These are phyloP conservation scores for Pseudomyrmex flavicornis DNA, from an alignment of 1,140 invertebrate genomes.

Conservation along the genomic window DNA sequence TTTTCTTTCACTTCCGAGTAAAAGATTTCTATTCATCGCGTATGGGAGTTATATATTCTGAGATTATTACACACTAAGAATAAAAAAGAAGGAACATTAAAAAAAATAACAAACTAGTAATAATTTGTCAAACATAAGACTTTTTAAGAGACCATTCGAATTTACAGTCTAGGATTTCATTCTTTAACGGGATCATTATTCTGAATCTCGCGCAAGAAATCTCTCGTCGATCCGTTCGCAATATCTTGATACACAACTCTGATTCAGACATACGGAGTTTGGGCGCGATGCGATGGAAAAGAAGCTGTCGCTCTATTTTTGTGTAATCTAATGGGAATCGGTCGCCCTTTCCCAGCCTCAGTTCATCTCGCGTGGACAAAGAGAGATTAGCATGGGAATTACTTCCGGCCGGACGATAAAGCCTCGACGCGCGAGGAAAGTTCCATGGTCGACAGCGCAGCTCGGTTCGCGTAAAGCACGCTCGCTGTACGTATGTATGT, in stretches of 20 bases:
- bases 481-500: slow-evolving; percentile 29
- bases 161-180: not conserved
- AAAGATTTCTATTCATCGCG: not conserved
- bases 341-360: slow-evolving; percentile 12
- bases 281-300: slow-evolving; percentile 18
- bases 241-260: slow-evolving; percentile 2
- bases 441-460: slow-evolving; percentile 61
- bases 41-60: not conserved
- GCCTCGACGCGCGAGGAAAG: slow-evolving; percentile 47
- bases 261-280: slow-evolving; percentile 17
- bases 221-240: slow-evolving; percentile 1
- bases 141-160: not conserved
- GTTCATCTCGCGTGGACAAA: slow-evolving; percentile 73
- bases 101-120: no score
- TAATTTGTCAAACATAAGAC: not conserved
- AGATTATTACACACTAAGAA: not conserved
- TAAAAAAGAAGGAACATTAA: no score
- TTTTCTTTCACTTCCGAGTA: not conserved
- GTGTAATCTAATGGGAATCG: slow-evolving; percentile 41
- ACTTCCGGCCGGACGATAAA: slow-evolving; percentile 71
- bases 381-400: slow-evolving; percentile 83
- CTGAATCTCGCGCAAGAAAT: slow-evolving; percentile 5
- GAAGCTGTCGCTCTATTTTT: slow-evolving; percentile 24
- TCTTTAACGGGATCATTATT: not conserved
- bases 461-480: slow-evolving; percentile 28